Conservation (phyloP, 2,113 vertebrate species). For the Lucifuga dentata region DNA sequence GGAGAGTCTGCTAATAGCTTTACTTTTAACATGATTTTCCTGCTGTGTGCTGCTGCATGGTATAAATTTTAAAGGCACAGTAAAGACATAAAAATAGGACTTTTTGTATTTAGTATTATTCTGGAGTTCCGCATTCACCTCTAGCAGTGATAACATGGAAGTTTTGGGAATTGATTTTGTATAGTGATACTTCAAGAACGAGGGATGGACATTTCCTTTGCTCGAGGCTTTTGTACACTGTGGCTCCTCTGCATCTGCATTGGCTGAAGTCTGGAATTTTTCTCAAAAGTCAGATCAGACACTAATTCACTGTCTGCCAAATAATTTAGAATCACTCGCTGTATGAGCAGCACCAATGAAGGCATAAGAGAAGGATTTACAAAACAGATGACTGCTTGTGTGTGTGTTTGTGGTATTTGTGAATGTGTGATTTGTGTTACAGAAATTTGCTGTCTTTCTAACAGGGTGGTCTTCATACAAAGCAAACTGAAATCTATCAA, state of each 20-base stretch:
- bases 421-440: no score
- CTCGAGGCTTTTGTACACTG: background rate
- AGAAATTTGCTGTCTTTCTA: no score
- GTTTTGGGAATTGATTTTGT: no score
- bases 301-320: conserved; percentile 45
- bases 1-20: conserved; percentile 3
- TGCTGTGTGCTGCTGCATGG: conserved; percentile 1
- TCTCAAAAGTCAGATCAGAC: conserved; percentile 26
- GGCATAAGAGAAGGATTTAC: conserved; percentile 16
- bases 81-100: no score
- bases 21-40: conserved; percentile 1
- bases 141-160: no score
- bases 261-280: conserved; percentile 6
- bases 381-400: conserved; percentile 17
- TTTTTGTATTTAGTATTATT: no score
- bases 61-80: background rate
- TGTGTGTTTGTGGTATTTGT: background rate
- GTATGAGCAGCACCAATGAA: conserved; percentile 22
- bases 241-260: conserved; percentile 54
- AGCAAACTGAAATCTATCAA: no score
- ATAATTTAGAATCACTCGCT: conserved; percentile 34
- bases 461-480: no score
- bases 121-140: no score
- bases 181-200: no score
- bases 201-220: no score